Percentiles rank a stretch among this genome's conserved stretches.
These are phyloP conservation scores for Gymnorhina tibicen DNA, from an alignment of 2,113 vertebrate genomes.

Conservation along the genomic window DNA sequence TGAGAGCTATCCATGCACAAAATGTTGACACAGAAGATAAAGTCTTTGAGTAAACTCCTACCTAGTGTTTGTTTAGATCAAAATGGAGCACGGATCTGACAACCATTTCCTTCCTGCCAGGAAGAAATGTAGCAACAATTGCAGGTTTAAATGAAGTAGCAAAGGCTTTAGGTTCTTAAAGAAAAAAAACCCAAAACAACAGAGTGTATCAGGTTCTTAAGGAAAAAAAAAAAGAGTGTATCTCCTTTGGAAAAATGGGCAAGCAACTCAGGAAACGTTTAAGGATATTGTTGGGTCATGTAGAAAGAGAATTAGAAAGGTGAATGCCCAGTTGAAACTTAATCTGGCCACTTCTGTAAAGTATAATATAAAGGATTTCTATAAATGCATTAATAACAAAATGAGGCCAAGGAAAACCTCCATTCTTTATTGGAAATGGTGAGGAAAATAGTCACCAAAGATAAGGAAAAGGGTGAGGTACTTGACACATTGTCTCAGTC, in stretches of 20 bases:
- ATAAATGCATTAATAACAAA: not conserved
- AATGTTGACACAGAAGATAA: not conserved
- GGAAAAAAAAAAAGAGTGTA: not conserved
- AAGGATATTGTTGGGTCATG: not conserved
- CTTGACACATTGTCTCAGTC: not conserved
- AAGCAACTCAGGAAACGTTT: not conserved
- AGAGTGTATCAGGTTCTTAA: not conserved
- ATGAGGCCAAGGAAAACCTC: fast-evolving
- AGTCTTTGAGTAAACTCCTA: not conserved
- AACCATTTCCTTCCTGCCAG: not conserved
- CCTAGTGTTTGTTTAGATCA: not conserved
- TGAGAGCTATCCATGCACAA: not conserved
- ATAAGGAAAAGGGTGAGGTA: not conserved
- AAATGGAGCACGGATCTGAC: not conserved
- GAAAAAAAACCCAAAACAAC: not conserved
- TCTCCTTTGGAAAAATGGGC: not conserved
- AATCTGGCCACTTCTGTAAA: not conserved
- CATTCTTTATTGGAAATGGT: not conserved
- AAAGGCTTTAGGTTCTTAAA: not conserved
- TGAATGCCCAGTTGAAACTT: fast-evolving
- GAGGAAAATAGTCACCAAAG: not conserved
- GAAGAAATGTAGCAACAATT: not conserved
- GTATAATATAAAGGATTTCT: not conserved
- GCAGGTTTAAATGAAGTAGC: not conserved
- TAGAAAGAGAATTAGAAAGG: not conserved